Evolutionary conservation across 2,797 vertebrate species (phyloP).

Genomic region (Streptopelia turtur): DNA sequence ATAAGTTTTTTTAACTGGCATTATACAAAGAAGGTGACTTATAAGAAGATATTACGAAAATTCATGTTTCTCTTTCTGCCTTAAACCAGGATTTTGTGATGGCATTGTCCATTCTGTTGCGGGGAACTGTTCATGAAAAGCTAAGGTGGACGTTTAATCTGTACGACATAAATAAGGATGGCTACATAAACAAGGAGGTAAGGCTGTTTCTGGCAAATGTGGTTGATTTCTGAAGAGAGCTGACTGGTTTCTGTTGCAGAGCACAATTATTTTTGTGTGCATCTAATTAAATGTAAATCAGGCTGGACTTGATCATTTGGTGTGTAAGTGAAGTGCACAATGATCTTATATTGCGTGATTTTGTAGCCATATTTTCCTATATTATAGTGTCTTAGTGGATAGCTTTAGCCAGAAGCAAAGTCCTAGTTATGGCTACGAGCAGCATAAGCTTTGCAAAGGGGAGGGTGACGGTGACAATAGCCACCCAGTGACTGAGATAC

Average conservation of each 20-base stretch:
- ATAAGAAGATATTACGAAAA: neutral
- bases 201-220: neutral
- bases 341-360: neutral
- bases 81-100: conserved; percentile 91
- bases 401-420: neutral
- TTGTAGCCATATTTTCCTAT: neutral
- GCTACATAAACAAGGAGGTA: conserved; percentile 96
- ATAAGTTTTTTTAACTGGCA: neutral
- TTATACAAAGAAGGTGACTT: neutral
- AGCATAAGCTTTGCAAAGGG: neutral
- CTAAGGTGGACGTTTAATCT: conserved; percentile 97
- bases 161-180: conserved; percentile 97
- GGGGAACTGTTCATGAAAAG: conserved; percentile 94
- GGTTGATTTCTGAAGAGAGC: neutral
- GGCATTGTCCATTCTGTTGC: conserved; percentile 91
- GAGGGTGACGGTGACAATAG: fast-evolving
- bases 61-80: neutral
- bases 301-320: neutral
- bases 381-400: neutral
- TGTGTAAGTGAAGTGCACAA: neutral
- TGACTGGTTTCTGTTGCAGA: neutral
- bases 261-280: neutral
- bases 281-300: neutral
- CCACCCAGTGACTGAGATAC: neutral
- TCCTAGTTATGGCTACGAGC: neutral